Base-by-base conservation (phyloP, 2,113 vertebrate species). In the Halcyon senegalensis region DNA sequence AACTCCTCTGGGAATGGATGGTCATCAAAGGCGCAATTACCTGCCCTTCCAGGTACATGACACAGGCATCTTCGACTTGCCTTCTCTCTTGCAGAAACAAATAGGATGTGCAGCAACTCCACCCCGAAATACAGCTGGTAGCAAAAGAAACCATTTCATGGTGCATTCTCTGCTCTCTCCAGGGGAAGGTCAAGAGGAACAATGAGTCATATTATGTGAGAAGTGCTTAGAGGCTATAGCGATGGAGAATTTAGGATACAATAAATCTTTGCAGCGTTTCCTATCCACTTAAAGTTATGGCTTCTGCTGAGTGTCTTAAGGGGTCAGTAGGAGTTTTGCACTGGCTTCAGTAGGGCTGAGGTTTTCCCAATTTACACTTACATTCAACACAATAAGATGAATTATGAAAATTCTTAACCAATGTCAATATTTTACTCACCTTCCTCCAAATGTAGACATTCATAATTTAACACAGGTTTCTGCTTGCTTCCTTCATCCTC, bases 271-370 rank as follows among this genome's bases (percentile, higher is more conserved):
- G 5, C 59, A 44, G 48, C 41, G 43, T 89, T 96, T 95, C 87
- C 89, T 80, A 64, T 64, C 63, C 39, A 48, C 60, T 59, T 87
- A 94, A 75, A 95, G 93, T 96, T 81, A 93, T 85, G 63, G 88
- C 56, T 83, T 89, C 53, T 94, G 37, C n/a, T 48, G 51, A 10
- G 33, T 41, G 12, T 89, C 82, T 87, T 77, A 53, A 70, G 59
- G 33, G 56, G 23, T 53, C 43, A 43, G 69, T 80, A 83, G 39
- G 16, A 90, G 56, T 90, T 89, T 75, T 93, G 85, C 58, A 78
- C 59, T 64, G 51, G 19, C 35, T 93, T 92, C 51, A 37, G 16
- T 39, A 91, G 55, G 68, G 68, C 59, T 94, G 84, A 93, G 64
- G 69, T 83, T 96, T 94, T 72, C 68, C 46, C 62, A 70, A 72